Percentiles rank a stretch among this genome's conserved stretches.
Conservation (phyloP, 2,888 invertebrate genomes). For the Andrena hattorfiana region DNA sequence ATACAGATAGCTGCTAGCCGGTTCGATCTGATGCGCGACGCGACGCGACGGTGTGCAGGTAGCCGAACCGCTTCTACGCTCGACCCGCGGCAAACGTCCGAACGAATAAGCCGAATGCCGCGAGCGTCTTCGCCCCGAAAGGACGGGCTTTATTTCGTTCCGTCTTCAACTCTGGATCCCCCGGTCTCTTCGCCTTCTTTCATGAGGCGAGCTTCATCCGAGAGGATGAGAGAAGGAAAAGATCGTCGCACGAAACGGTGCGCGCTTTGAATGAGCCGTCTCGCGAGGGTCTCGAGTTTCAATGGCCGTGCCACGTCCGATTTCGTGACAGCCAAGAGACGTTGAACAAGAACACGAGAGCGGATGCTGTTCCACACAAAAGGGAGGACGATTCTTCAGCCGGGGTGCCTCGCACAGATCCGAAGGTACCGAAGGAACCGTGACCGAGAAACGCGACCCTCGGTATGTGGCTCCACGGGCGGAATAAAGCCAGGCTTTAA, state of each 20-base stretch:
- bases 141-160: constrained; percentile 63
- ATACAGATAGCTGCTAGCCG: too few relatives aligned
- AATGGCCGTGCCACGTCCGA: constrained; percentile 74
- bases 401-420: neutral
- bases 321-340: constrained; percentile 62
- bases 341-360: constrained; percentile 22
- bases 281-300: constrained; percentile 78
- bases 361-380: constrained; percentile 26
- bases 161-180: constrained; percentile 45
- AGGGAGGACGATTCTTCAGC: constrained; percentile 25
- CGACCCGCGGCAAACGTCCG: constrained; percentile 47
- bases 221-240: constrained; percentile 10
- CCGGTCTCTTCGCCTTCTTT: constrained; percentile 60
- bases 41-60: too few relatives aligned
- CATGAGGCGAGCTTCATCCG: constrained; percentile 47
- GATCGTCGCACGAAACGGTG: constrained; percentile 39
- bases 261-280: constrained; percentile 73
- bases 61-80: too few relatives aligned
- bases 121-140: constrained; percentile 44
- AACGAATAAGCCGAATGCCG: constrained; percentile 73
- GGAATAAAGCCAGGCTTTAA: neutral
- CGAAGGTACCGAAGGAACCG: neutral
- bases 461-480: neutral
- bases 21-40: too few relatives aligned
- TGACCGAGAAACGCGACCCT: constrained; percentile 6